phyloP scores from a whole-genome alignment of 2,888 invertebrate species.

The Hemithea aestivaria region DNA sequence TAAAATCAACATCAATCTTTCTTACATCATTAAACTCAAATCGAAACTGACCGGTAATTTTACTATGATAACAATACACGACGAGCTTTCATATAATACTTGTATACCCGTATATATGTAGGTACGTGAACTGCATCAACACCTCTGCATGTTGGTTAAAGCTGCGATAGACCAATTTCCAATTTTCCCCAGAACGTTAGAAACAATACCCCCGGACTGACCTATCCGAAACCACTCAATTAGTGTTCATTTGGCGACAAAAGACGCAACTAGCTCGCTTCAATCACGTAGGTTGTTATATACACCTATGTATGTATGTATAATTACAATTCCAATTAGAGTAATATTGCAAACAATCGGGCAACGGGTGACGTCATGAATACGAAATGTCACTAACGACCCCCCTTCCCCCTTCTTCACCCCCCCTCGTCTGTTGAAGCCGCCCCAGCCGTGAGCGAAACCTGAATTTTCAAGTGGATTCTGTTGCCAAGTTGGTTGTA shows the following conservation, averaged over 20 bases:
- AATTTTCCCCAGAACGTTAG: background rate
- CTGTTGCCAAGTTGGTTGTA: conserved; percentile 40
- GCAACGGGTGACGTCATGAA: conserved; percentile 74
- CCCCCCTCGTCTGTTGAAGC: conserved; percentile 7
- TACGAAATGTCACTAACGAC: conserved; percentile 78
- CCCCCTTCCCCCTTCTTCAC: conserved; percentile 36
- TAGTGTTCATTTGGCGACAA: conserved; percentile 24
- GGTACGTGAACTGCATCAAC: too few relatives aligned
- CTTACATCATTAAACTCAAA: too few relatives aligned
- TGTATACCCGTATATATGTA: too few relatives aligned
- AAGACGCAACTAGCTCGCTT: conserved; percentile 33
- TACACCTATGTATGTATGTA: conserved; percentile 40
- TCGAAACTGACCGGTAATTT: too few relatives aligned
- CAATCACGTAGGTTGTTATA: conserved; percentile 57
- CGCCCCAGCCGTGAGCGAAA: conserved; percentile 44
- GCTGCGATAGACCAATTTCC: too few relatives aligned
- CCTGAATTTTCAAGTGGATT: conserved; percentile 70
- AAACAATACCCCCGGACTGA: background rate
- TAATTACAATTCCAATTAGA: conserved; percentile 78
- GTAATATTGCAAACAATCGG: conserved; percentile 79
- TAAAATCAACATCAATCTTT: too few relatives aligned
- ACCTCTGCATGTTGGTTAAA: too few relatives aligned
- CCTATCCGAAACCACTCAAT: conserved; percentile 8
- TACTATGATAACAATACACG: too few relatives aligned
- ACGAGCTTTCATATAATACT: too few relatives aligned